phyloP scores from a whole-genome alignment of 2,888 invertebrate species.

The Ecdyonurus torrentis region DNA sequence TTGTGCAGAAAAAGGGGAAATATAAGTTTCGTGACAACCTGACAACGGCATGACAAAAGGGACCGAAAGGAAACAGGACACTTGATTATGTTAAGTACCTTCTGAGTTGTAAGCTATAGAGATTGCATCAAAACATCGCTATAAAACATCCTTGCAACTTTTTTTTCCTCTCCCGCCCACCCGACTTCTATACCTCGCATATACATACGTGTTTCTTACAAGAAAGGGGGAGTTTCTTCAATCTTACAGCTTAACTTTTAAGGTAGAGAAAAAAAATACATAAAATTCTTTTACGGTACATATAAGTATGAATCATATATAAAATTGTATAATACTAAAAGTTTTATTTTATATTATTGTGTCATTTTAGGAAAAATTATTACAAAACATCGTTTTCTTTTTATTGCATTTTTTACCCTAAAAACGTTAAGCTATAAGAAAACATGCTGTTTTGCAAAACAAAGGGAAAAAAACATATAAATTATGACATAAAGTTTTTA shows the following conservation, averaged over 20 bases:
- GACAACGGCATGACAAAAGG: background rate
- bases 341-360: background rate
- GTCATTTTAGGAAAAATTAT: background rate
- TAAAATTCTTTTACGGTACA: background rate
- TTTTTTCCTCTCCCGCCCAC: background rate
- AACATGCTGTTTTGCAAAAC: too few relatives aligned
- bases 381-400: background rate
- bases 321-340: background rate
- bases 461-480: too few relatives aligned
- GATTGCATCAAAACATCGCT: background rate
- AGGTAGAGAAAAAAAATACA: background rate
- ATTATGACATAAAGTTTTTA: too few relatives aligned
- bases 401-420: too few relatives aligned
- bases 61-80: slow-evolving; percentile 1
- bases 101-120: background rate
- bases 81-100: slow-evolving; percentile 4
- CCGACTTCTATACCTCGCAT: background rate
- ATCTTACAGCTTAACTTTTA: background rate
- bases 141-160: background rate
- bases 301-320: background rate
- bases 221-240: background rate
- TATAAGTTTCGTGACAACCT: background rate
- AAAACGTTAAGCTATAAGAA: too few relatives aligned
- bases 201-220: background rate
- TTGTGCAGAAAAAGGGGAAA: background rate